Conservation (phyloP, 2,797 vertebrate genomes). For the Molossus alvarezi region DNA sequence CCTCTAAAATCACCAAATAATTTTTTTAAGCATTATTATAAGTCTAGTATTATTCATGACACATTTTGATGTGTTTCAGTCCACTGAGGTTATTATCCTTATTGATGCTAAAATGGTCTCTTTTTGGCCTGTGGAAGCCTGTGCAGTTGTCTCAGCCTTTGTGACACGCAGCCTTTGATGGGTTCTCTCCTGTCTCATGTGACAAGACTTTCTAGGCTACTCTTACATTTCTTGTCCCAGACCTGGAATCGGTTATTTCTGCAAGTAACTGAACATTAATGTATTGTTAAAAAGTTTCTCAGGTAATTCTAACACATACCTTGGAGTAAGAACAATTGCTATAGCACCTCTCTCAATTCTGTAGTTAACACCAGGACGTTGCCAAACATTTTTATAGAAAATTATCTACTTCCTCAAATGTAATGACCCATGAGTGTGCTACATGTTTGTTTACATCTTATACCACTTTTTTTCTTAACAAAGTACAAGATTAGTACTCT, state of each 20-base stretch:
- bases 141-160: background rate
- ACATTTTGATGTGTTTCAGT: background rate
- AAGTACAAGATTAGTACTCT: conserved; percentile 28
- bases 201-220: conserved; percentile 17
- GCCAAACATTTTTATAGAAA: background rate
- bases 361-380: background rate
- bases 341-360: background rate
- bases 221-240: background rate
- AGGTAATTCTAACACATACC: background rate
- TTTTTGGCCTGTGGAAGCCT: background rate
- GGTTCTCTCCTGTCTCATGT: background rate
- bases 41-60: background rate
- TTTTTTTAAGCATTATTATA: background rate
- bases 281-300: background rate
- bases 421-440: conserved; percentile 25
- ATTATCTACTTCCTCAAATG: conserved; percentile 47
- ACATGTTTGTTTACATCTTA: background rate
- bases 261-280: background rate
- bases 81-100: background rate
- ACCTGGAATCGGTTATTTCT: background rate
- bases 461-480: background rate
- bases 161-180: background rate
- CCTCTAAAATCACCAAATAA: background rate
- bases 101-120: background rate
- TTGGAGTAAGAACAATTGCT: background rate